Evolutionary conservation across 2,888 invertebrate species (phyloP).

Genomic region (Cenopis cana): DNA sequence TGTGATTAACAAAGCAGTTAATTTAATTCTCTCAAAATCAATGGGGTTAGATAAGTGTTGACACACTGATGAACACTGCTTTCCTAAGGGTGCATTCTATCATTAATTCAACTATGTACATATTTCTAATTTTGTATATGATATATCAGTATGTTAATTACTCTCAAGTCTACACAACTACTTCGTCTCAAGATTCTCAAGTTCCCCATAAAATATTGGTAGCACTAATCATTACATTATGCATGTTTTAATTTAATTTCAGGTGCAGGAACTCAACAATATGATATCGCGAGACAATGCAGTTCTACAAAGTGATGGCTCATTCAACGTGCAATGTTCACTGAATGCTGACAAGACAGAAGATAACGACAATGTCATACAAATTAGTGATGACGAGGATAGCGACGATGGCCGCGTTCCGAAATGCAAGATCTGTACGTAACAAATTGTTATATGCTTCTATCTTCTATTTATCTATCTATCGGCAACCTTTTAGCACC

Average conservation of each 20-base stretch:
- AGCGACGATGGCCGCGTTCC: slow-evolving; percentile 58
- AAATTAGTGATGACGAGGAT: slow-evolving; percentile 82
- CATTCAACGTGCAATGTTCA: slow-evolving; percentile 70
- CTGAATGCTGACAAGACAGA: slow-evolving; percentile 42
- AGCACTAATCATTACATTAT: not conserved
- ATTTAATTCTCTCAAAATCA: too few relatives aligned
- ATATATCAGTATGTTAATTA: too few relatives aligned
- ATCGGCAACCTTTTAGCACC: too few relatives aligned
- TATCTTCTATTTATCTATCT: too few relatives aligned
- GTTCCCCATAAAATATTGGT: not conserved
- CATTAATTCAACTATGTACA: too few relatives aligned
- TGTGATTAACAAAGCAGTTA: too few relatives aligned
- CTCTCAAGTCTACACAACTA: too few relatives aligned
- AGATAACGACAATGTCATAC: slow-evolving; percentile 72
- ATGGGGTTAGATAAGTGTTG: too few relatives aligned
- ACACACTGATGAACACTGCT: not conserved
- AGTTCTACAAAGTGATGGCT: slow-evolving; percentile 89
- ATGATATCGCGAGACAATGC: slow-evolving; percentile 84
- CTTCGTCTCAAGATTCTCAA: not conserved
- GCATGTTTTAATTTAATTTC: slow-evolving; percentile 47
- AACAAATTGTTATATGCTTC: too few relatives aligned
- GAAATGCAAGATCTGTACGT: slow-evolving; percentile 79
- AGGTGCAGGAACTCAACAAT: slow-evolving; percentile 86
- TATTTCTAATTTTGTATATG: too few relatives aligned
- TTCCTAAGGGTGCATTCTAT: too few relatives aligned